These are phyloP conservation scores for Magallana gigas DNA, from an alignment of 1,140 invertebrate species.

Conservation along the genomic window DNA sequence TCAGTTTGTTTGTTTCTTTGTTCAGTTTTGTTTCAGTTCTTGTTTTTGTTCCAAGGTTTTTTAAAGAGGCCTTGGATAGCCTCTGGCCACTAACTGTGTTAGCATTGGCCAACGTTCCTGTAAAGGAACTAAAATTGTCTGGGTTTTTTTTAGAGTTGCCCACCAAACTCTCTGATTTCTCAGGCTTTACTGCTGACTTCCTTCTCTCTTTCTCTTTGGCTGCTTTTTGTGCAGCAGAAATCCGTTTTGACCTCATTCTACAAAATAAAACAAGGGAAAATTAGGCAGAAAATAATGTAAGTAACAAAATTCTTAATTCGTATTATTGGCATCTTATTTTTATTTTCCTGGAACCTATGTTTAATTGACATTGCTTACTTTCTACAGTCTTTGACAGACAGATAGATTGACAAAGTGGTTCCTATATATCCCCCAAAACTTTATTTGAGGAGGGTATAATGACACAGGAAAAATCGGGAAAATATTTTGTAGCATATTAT, in stretches of 20 bases:
- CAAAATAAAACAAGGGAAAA: too few species aligned
- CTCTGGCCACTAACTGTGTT: constrained; percentile 2
- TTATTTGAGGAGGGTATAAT: too few species aligned
- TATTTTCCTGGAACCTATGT: too few species aligned
- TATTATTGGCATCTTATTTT: too few species aligned
- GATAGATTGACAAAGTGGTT: too few species aligned
- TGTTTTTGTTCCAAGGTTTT: background rate
- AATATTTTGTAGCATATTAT: too few species aligned
- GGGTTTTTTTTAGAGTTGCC: background rate
- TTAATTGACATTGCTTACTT: too few species aligned
- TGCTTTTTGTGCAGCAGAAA: background rate
- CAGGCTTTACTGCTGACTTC: background rate
- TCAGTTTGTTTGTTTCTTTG: background rate
- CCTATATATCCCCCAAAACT: too few species aligned
- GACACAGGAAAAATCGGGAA: too few species aligned
- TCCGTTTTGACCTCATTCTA: background rate
- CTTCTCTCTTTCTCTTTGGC: background rate
- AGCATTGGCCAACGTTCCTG: background rate
- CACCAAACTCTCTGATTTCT: background rate
- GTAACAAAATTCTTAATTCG: too few species aligned
- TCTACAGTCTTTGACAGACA: too few species aligned
- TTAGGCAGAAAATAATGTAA: too few species aligned
- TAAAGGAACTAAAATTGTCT: background rate
- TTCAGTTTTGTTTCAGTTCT: background rate
- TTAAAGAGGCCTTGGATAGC: constrained; percentile 3